These are phyloP conservation scores for Hippoglossus hippoglossus DNA, from an alignment of 2,797 vertebrate genomes.

Conservation along the genomic window DNA sequence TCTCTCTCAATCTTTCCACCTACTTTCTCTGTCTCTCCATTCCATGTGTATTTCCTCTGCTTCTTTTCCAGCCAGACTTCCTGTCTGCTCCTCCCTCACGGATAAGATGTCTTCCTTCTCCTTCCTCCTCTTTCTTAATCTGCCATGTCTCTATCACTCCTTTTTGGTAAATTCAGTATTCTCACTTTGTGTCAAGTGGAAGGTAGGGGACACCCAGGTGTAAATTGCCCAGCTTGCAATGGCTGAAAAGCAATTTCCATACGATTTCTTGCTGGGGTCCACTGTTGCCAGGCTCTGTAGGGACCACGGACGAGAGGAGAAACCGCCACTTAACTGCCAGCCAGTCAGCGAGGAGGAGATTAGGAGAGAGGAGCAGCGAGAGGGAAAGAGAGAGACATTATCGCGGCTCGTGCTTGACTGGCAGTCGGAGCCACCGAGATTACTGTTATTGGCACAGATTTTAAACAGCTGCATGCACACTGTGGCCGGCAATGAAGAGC, in stretches of 20 bases:
- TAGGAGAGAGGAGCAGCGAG: conserved; percentile 61
- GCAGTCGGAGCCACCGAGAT: conserved; percentile 66
- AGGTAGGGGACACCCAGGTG: conserved; percentile 67
- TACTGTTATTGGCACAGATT: conserved; percentile 69
- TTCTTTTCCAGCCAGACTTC: not conserved
- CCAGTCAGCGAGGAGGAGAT: conserved; percentile 75
- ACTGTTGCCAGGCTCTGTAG: conserved; percentile 59
- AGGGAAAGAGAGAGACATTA: conserved; percentile 62
- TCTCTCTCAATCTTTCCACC: no score
- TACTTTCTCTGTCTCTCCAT: not conserved
- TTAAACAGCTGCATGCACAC: conserved; percentile 62
- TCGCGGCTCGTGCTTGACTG: conserved; percentile 70
- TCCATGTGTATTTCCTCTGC: conserved; percentile 9
- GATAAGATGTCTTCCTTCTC: conserved; percentile 12
- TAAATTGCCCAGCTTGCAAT: conserved; percentile 79
- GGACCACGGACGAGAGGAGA: conserved; percentile 64
- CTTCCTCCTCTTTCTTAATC: conserved; percentile 10
- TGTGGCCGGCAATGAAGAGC: conserved; percentile 41
- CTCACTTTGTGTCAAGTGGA: conserved; percentile 70
- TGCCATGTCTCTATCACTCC: conserved; percentile 33
- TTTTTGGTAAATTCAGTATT: conserved; percentile 61
- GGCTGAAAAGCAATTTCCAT: conserved; percentile 82
- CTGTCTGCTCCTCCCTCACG: no score
- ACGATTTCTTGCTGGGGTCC: conserved; percentile 74
- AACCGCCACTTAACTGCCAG: conserved; percentile 63